Evolutionary conservation across 2,888 invertebrate species (phyloP).

Genomic region (Aspidiotus destructor): DNA sequence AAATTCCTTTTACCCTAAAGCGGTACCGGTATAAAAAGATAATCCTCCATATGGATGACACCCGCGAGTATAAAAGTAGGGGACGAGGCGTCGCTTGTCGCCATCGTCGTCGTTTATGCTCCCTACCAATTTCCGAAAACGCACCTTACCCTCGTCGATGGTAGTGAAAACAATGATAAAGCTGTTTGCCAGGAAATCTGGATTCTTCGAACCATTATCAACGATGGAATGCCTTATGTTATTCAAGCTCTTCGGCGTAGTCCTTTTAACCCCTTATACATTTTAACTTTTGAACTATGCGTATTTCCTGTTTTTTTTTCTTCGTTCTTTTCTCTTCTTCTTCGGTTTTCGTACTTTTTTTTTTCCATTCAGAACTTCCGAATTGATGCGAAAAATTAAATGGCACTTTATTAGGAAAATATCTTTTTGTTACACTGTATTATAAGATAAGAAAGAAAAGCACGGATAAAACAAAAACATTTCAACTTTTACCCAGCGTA

Average conservation of each 20-base stretch:
- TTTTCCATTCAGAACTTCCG: conserved; percentile 12
- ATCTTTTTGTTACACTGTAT: conserved; percentile 15
- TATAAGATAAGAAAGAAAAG: no score
- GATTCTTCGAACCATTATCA: conserved; percentile 30
- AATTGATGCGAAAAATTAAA: conserved; percentile 9
- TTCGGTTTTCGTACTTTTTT: background rate
- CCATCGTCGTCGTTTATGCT: conserved; percentile 4
- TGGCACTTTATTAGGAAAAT: conserved; percentile 25
- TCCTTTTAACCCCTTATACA: conserved; percentile 24
- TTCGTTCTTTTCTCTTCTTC: no score
- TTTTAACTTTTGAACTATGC: conserved; percentile 15
- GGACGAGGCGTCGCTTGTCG: conserved; percentile 1
- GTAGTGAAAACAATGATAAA: conserved; percentile 16
- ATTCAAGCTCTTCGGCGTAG: conserved; percentile 16
- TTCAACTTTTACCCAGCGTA: conserved; percentile 6
- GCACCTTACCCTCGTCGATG: conserved; percentile 10
- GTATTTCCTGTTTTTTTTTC: no score
- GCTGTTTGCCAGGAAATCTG: conserved; percentile 27
- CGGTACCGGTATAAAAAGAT: conserved; percentile 28
- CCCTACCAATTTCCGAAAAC: conserved; percentile 25
- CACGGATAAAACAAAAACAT: background rate
- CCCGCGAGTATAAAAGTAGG: conserved; percentile 28
- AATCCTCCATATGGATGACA: conserved; percentile 32
- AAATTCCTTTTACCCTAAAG: conserved; percentile 28
- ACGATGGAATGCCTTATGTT: conserved; percentile 22